These are phyloP conservation scores for Megalops atlanticus DNA, from an alignment of 2,113 vertebrate species.

Conservation along the genomic window DNA sequence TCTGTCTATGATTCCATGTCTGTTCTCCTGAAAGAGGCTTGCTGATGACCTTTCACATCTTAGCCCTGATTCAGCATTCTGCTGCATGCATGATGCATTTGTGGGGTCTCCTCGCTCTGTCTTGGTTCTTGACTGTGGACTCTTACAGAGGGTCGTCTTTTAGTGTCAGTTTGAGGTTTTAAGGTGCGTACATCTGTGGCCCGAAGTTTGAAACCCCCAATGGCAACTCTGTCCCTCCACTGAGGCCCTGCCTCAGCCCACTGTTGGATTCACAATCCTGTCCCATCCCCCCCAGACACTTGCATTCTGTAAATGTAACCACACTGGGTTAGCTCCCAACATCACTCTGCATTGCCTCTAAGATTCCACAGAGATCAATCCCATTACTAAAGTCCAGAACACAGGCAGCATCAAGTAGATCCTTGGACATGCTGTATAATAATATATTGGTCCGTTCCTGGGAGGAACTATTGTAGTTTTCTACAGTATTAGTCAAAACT, in stretches of 20 bases:
- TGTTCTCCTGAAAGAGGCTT: background rate
- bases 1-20: background rate
- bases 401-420: background rate
- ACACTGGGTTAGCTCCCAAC: background rate
- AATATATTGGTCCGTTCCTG: too few relatives aligned
- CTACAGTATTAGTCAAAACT: too few relatives aligned
- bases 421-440: background rate
- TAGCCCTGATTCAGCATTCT: too few relatives aligned
- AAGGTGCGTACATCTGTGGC: background rate
- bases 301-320: background rate
- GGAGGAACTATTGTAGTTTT: too few relatives aligned
- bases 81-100: too few relatives aligned
- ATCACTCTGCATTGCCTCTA: background rate
- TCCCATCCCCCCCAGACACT: background rate
- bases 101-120: background rate
- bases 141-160: background rate
- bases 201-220: background rate
- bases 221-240: background rate
- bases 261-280: background rate
- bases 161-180: background rate
- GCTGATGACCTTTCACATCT: too few relatives aligned
- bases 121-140: background rate
- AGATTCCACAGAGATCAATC: background rate
- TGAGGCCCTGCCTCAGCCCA: background rate
- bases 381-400: background rate